Conservation (phyloP, 1,140 invertebrate genomes). For the Drosophila watanabei region DNA sequence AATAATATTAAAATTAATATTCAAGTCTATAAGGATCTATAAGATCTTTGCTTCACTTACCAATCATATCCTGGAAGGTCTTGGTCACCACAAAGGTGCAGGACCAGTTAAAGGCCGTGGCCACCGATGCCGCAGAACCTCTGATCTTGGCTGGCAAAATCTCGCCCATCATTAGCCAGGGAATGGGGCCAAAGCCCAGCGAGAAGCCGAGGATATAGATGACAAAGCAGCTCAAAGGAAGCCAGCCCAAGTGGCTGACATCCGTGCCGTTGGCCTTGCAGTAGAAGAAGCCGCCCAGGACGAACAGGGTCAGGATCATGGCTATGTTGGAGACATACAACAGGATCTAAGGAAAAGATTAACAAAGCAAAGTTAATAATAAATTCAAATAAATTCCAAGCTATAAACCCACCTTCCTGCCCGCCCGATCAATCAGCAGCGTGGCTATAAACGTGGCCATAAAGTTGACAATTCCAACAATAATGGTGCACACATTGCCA, state of each 20-base stretch:
- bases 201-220: conserved; percentile 96
- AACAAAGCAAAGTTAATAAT: not conserved
- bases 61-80: conserved; percentile 91
- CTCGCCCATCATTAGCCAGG: conserved; percentile 97
- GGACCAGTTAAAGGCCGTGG: conserved; percentile 95
- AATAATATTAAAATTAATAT: conserved; percentile 1
- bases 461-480: conserved; percentile 96
- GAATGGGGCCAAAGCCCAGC: conserved; percentile 96
- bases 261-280: conserved; percentile 87
- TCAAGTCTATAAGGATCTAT: not conserved
- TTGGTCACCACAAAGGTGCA: conserved; percentile 97
- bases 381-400: rapidly evolving
- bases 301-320: conserved; percentile 91
- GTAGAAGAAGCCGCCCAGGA: conserved; percentile 92
- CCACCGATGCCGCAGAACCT: conserved; percentile 93
- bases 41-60: conserved; percentile 37
- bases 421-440: conserved; percentile 92
- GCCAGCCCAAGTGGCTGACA: conserved; percentile 89
- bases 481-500: conserved; percentile 91
- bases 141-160: conserved; percentile 93
- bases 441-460: conserved; percentile 94
- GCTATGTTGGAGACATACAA: conserved; percentile 92
- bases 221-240: conserved; percentile 93
- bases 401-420: conserved; percentile 88
- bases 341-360: conserved; percentile 87